Evolutionary conservation across 2,113 vertebrate species (phyloP).

Genomic region (Pseudonaja textilis): DNA sequence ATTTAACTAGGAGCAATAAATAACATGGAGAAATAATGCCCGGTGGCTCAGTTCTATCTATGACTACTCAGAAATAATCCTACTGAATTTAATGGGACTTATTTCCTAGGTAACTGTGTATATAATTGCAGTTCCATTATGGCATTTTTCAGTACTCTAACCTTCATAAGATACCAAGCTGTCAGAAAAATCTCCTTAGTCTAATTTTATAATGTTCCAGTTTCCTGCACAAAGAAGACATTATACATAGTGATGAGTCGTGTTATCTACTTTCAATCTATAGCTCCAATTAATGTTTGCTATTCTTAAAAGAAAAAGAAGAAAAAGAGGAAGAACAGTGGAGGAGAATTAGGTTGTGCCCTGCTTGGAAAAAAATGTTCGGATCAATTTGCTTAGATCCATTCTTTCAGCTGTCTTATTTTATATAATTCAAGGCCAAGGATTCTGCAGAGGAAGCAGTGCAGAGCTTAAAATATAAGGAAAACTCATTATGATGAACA

Average conservation of each 20-base stretch:
- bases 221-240: background rate
- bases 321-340: background rate
- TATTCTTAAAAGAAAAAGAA: background rate
- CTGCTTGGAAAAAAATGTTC: background rate
- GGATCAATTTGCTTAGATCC: background rate
- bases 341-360: background rate
- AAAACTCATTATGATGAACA: slow-evolving; percentile 37
- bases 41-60: background rate
- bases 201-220: background rate
- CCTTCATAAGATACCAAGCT: background rate
- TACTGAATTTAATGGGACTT: background rate
- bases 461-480: slow-evolving; percentile 12
- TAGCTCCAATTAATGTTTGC: background rate
- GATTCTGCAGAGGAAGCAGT: slow-evolving; percentile 23
- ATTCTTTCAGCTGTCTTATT: slow-evolving; percentile 7
- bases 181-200: background rate
- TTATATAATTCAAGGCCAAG: background rate
- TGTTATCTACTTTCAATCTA: background rate
- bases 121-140: background rate
- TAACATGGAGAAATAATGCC: background rate
- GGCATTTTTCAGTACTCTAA: background rate
- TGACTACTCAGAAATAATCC: background rate
- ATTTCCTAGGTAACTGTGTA: background rate
- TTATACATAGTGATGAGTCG: background rate
- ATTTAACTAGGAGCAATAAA: background rate